Base-by-base conservation (phyloP, 2,113 vertebrate species). In the Canis aureus region DNA sequence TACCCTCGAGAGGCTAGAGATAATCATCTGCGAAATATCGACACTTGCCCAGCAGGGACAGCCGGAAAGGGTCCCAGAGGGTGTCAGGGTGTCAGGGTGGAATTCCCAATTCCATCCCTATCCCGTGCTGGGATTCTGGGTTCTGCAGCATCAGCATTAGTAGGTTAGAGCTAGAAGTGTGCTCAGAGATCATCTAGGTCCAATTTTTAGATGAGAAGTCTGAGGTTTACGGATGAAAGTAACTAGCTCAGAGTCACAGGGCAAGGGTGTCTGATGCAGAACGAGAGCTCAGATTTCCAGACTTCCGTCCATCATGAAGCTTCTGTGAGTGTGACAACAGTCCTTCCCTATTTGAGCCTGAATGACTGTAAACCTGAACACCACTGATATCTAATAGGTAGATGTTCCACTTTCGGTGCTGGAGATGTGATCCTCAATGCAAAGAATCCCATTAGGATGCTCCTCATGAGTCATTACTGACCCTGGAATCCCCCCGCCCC, bases 181-280 rank as follows among this genome's bases (percentile, higher is more conserved):
- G 25, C 29, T 20, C 11, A 62, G 60, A 66, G 49, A 80, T 51
- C 11, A 29, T n/a, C 53, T 76, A 8, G 66, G 13, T 90, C 10
- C 20, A 11, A 32, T 91, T 89, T 83, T 89, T 74, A 62, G 57
- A 85, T 32, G 84, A 80, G 51, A 91, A 96, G 94, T 71, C 35
- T 66, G 55, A 98, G 19, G 69, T 62, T 86, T 53, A 23, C 0
- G 55, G 43, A 57, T 35, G n/a, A 23, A 94, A 69, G 51, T 27
- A 57, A 20, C 1, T 2, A 60, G 20, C 12, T 38, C 59, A 35
- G 19, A 66, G 78, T 83, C 43, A 25, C 55, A 91, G 38, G 51
- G 38, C 35, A 12, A 16, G 71, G 66, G 78, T 13, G 10, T 23
- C 43, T 82, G 86, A n/a, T 66, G 66, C 84, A 57, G 81, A 38